phyloP scores from a whole-genome alignment of 2,888 invertebrate genomes.

The Apodemia duryi region DNA sequence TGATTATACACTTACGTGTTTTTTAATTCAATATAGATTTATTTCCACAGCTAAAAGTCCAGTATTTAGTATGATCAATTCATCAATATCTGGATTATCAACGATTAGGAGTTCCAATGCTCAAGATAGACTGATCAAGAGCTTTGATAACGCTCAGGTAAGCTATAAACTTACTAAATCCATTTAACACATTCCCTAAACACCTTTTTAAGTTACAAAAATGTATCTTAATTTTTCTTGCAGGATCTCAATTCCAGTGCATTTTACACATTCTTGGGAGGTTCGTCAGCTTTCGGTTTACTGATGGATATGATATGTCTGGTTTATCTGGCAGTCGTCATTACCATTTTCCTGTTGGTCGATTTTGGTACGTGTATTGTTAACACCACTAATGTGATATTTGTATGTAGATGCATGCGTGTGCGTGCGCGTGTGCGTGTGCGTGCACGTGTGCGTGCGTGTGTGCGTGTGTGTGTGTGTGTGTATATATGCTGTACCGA shows the following conservation, averaged over 20 bases:
- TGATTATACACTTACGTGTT: background rate
- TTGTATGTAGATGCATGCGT: no score
- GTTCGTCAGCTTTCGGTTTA: conserved; percentile 84
- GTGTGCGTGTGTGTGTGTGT: no score
- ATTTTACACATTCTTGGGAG: conserved; percentile 82
- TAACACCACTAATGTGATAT: no score
- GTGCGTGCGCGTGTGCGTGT: no score
- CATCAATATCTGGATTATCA: conserved; percentile 85
- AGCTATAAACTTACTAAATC: background rate
- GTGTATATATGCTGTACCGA: no score
- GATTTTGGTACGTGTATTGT: conserved; percentile 71
- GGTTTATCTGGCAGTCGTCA: conserved; percentile 81
- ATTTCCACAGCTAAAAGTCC: conserved; percentile 84
- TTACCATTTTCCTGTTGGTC: conserved; percentile 81
- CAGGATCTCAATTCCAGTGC: conserved; percentile 85
- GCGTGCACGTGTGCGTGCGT: no score
- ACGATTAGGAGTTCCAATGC: conserved; percentile 86
- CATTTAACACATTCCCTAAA: no score
- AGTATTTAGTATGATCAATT: conserved; percentile 87
- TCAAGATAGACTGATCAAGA: conserved; percentile 77
- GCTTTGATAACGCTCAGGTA: conserved; percentile 81
- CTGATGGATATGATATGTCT: conserved; percentile 86
- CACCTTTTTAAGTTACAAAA: no score
- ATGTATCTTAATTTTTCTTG: conserved; percentile 28
- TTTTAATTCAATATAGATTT: background rate